These are phyloP conservation scores for Ginglymostoma cirratum DNA, from an alignment of 2,113 vertebrate species.

Conservation along the genomic window DNA sequence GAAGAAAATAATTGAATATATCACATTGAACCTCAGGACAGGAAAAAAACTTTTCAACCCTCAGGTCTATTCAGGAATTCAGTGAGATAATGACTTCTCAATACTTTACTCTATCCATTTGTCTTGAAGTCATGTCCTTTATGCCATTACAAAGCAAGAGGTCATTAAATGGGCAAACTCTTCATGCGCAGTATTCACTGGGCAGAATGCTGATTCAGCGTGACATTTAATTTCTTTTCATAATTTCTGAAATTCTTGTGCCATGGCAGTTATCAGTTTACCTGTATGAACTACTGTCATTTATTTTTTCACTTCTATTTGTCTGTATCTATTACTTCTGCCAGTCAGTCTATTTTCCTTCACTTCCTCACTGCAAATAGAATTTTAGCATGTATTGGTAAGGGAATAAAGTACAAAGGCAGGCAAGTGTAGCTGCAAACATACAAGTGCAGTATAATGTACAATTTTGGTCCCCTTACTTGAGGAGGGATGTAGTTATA, in stretches of 20 bases:
- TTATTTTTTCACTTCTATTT: not conserved
- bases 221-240: not conserved
- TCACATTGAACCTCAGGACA: not conserved
- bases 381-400: too few relatives aligned
- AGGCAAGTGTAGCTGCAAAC: too few relatives aligned
- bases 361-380: too few relatives aligned
- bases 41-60: not conserved
- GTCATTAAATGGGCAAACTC: not conserved
- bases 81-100: not conserved
- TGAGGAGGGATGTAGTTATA: too few relatives aligned
- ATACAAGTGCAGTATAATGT: too few relatives aligned
- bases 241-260: not conserved
- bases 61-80: not conserved
- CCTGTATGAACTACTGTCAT: not conserved
- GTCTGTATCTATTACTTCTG: not conserved
- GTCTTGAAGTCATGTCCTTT: not conserved
- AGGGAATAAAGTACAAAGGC: too few relatives aligned
- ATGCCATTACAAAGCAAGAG: not conserved
- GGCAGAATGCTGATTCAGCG: not conserved
- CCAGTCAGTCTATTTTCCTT: not conserved
- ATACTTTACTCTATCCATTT: not conserved
- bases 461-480: too few relatives aligned
- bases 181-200: not conserved
- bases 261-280: not conserved
- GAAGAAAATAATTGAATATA: not conserved